Conservation (phyloP, 2,888 invertebrate species). For the Gnatocerus cornutus region DNA sequence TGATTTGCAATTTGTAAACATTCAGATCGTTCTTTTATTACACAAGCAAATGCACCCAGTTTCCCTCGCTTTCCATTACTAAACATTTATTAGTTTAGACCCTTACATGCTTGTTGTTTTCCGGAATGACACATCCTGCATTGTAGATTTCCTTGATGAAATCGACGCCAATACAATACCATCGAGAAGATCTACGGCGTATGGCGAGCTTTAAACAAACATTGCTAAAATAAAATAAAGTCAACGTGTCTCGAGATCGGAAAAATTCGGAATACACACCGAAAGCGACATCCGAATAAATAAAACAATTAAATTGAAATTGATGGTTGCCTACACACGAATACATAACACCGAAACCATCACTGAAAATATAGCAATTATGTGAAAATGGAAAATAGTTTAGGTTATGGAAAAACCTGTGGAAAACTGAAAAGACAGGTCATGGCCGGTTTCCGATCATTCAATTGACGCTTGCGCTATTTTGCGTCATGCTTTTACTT, state of each 20-base stretch:
- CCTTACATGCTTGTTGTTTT: conserved; percentile 6
- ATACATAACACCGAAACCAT: conserved; percentile 20
- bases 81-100: neutral
- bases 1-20: no score
- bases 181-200: conserved; percentile 34
- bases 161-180: conserved; percentile 5
- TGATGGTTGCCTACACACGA: conserved; percentile 39
- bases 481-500: conserved; percentile 5
- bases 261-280: conserved; percentile 35
- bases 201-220: conserved; percentile 35
- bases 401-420: conserved; percentile 48
- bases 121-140: conserved; percentile 4
- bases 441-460: conserved; percentile 46
- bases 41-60: no score
- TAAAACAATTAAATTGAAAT: conserved; percentile 15
- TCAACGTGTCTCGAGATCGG: conserved; percentile 17
- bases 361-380: conserved; percentile 13
- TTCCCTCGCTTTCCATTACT: neutral
- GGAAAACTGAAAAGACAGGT: conserved; percentile 45
- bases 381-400: conserved; percentile 31
- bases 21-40: no score
- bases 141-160: neutral
- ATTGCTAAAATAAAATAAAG: conserved; percentile 36
- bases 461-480: conserved; percentile 47
- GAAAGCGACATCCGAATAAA: conserved; percentile 22